phyloP scores from a whole-genome alignment of 2,797 vertebrate genomes.

The Podarcis lilfordi region DNA sequence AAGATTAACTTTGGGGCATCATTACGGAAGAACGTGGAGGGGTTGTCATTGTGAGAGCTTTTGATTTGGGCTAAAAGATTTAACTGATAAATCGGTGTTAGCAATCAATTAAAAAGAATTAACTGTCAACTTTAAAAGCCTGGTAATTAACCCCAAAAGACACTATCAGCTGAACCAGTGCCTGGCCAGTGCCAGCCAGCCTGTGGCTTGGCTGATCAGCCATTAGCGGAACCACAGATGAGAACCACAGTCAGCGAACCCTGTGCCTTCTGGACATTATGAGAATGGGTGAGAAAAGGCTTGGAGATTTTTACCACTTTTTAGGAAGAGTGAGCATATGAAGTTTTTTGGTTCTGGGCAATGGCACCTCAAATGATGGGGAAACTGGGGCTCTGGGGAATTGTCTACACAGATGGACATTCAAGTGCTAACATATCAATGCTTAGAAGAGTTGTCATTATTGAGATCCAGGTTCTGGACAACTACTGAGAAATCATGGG shows the following conservation, averaged over 20 bases:
- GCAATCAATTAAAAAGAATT: slow-evolving; percentile 18
- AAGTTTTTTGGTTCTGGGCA: not conserved
- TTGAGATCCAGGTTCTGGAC: not conserved
- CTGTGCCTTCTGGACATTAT: not conserved
- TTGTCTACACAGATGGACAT: too few species aligned
- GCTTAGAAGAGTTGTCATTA: not conserved
- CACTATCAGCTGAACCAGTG: not conserved
- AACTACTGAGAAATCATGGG: not conserved
- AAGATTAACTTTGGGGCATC: not conserved
- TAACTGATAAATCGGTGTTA: not conserved
- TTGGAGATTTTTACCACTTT: not conserved
- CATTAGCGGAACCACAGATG: not conserved
- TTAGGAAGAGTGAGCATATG: not conserved
- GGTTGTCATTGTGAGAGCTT: not conserved
- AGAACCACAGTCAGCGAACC: not conserved
- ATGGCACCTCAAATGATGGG: not conserved
- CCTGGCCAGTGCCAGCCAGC: not conserved
- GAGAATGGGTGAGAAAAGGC: not conserved
- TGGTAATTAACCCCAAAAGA: not conserved
- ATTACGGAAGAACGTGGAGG: not conserved
- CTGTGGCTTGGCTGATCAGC: not conserved
- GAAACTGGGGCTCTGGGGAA: not conserved
- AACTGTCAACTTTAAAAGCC: slow-evolving; percentile 18
- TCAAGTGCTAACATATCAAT: not conserved
- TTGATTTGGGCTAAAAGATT: not conserved